phyloP scores from a whole-genome alignment of 2,797 vertebrate genomes.

The Loris lydekkerianus region DNA sequence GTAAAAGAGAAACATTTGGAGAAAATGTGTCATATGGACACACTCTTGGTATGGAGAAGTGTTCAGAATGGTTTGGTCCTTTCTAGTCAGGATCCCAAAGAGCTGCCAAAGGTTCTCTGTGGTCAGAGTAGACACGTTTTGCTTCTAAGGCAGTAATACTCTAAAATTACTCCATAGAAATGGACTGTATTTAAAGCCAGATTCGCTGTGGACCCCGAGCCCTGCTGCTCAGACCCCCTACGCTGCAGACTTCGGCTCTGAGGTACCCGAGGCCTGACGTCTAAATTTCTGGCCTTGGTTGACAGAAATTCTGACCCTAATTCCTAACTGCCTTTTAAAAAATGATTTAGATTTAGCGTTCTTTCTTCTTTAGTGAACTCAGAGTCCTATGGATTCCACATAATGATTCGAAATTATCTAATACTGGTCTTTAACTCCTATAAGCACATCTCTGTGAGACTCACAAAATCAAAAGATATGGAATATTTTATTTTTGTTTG shows the following conservation, averaged over 20 bases:
- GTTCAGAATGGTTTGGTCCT: slow-evolving; percentile 32
- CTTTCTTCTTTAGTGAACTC: slow-evolving; percentile 27
- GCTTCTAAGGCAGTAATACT: not conserved
- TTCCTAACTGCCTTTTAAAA: not conserved
- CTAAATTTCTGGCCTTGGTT: not conserved
- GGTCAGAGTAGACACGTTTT: slow-evolving; percentile 22
- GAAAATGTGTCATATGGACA: slow-evolving; percentile 50
- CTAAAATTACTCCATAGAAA: slow-evolving; percentile 27
- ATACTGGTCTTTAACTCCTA: not conserved
- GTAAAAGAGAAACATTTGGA: slow-evolving; percentile 66
- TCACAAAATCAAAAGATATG: slow-evolving; percentile 1
- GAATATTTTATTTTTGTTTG: not conserved
- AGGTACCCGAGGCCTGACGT: not conserved
- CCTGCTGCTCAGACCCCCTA: not conserved
- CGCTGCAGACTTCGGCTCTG: not conserved
- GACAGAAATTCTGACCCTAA: slow-evolving; percentile 29
- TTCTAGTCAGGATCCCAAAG: not conserved
- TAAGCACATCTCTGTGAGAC: not conserved
- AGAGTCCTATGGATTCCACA: not conserved
- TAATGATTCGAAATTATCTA: slow-evolving; percentile 34
- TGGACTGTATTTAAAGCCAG: not conserved
- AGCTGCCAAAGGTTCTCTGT: not conserved
- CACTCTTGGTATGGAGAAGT: not conserved
- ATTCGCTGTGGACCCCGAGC: not conserved
- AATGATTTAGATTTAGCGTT: not conserved